These are phyloP conservation scores for Atrina japonica DNA, from an alignment of 2,888 invertebrate genomes.

Conservation along the genomic window DNA sequence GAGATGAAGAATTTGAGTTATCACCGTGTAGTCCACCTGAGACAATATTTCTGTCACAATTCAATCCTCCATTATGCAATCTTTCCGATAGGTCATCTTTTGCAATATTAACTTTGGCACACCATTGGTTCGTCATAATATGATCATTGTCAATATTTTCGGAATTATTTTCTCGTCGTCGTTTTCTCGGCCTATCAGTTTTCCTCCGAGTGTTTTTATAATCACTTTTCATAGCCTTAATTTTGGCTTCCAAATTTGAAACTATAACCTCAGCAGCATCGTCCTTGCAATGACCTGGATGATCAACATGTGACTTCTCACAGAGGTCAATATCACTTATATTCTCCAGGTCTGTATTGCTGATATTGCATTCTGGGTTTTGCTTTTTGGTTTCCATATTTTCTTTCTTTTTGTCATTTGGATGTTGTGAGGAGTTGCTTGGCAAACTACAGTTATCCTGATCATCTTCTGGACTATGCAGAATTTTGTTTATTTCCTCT, in stretches of 20 bases:
- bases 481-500: too few relatives aligned
- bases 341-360: too few relatives aligned
- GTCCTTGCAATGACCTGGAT: constrained; percentile 23
- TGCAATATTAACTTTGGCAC: not conserved
- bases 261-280: constrained; percentile 26
- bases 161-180: constrained; percentile 65
- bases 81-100: not conserved
- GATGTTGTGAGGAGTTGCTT: too few relatives aligned
- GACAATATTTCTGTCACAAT: constrained; percentile 6
- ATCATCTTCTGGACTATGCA: too few relatives aligned
- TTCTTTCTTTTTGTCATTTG: too few relatives aligned
- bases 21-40: not conserved
- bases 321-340: too few relatives aligned
- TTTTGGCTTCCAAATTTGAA: constrained; percentile 34
- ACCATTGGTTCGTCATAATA: constrained; percentile 3
- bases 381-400: too few relatives aligned
- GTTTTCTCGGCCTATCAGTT: constrained; percentile 77
- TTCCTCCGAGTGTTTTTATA: constrained; percentile 77
- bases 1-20: constrained; percentile 18
- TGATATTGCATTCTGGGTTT: too few relatives aligned
- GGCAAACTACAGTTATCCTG: too few relatives aligned
- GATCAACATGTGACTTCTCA: too few relatives aligned
- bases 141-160: constrained; percentile 33
- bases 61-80: not conserved
- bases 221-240: constrained; percentile 21